Evolutionary conservation across 2,888 invertebrate species (phyloP).

Genomic region (Sarcophaga subvicina): DNA sequence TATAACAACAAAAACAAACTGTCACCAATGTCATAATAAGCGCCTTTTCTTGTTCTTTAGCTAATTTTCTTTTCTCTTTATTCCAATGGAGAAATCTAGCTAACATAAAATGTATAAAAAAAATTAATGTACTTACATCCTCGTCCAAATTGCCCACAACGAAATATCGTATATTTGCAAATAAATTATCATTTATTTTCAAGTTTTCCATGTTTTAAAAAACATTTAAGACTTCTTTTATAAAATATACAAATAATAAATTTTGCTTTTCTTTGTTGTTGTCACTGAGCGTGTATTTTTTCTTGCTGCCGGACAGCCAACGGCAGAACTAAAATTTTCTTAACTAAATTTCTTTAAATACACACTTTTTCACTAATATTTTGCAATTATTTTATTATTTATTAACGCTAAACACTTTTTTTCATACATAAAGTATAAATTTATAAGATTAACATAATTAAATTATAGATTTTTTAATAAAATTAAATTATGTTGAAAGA

Average conservation of each 20-base stretch:
- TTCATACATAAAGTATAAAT: conserved; percentile 22
- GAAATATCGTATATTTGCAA: conserved; percentile 92
- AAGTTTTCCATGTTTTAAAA: conserved; percentile 78
- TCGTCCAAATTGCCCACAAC: conserved; percentile 90
- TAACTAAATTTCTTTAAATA: conserved; percentile 20
- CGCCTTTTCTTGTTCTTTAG: conserved; percentile 56
- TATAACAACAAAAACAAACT: conserved; percentile 56
- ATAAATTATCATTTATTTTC: conserved; percentile 83
- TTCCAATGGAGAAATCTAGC: conserved; percentile 20
- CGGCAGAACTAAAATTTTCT: conserved; percentile 20
- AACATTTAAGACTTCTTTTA: conserved; percentile 25
- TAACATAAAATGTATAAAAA: background rate
- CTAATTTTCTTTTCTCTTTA: conserved; percentile 15
- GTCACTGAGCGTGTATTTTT: conserved; percentile 54
- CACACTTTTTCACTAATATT: conserved; percentile 20
- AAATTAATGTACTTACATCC: conserved; percentile 83
- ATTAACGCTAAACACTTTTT: conserved; percentile 6
- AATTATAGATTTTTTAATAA: conserved; percentile 46
- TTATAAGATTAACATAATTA: conserved; percentile 44
- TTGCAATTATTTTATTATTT: conserved; percentile 16
- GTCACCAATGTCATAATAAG: conserved; percentile 61
- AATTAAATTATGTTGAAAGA: conserved; percentile 61
- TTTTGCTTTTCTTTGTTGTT: conserved; percentile 56
- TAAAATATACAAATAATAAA: background rate
- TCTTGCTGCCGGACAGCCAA: conserved; percentile 50